Base-by-base conservation (phyloP, 2,113 vertebrate genomes). In the Thalassarche chlororhynchos region DNA sequence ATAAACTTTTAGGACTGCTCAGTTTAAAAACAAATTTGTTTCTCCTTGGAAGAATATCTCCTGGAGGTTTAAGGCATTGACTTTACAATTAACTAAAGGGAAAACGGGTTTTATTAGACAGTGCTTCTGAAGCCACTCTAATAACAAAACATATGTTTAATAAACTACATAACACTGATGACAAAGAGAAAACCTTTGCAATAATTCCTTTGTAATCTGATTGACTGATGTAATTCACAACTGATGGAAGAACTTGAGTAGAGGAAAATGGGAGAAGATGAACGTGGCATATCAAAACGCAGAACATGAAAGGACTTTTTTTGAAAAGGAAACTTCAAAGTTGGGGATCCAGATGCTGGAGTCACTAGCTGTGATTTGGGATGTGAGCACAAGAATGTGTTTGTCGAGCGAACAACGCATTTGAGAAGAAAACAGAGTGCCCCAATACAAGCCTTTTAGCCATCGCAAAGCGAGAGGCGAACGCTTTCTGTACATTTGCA, bases 241-340 rank as follows among this genome's bases (percentile, higher is more conserved):
- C 49, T 21, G 47, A 46, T 74, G 65, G 64, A 77, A 75, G 46
- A 89, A 55, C 58, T 62, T n/a, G 46, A 70, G n/a, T 29, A 62
- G 66, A 85, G 29, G 46, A 51, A 84, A 86, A 57, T 0, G 0
- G 70, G 38, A 74, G 84, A 83, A 74, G 58, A 70, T 19, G 28
- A 97, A 62, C 0, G 0, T 14, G n/a, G 38, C 34, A 25, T 74
- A 90, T 96, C 90, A 92, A 94, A 93, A 95, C 2, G 1, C 17
- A 71, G 77, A 77, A 93, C 90, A 92, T 93, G 76, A 96, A 93
- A 93, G 68, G 44, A 44, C 60, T 31, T 42, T 5, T 77, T 94
- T 94, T 89, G 79, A 89, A 92, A 87, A 24, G 62, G 51, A 65
- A 72, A 47, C 92, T 96, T 97, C 76, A 77, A 90, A 96, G 90